These are phyloP conservation scores for Agelas oroides DNA, from an alignment of 37 sponge, comb jelly and placozoan genomes.

Conservation along the genomic window DNA sequence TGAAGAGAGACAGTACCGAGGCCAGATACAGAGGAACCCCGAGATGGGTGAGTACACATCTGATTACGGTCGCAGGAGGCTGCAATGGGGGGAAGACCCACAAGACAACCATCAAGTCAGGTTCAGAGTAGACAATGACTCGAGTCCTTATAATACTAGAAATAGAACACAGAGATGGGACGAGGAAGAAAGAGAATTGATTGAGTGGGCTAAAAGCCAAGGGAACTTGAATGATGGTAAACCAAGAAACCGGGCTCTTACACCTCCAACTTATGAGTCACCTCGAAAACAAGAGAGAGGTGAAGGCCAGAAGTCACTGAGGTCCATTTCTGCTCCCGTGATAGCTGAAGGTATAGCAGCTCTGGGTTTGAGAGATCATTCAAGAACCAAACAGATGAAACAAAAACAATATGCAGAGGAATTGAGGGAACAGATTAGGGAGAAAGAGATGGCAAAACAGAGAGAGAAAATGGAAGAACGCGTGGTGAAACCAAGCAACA, in stretches of 20 bases:
- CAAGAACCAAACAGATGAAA: slow-evolving; percentile 34
- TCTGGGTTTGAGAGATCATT: neutral
- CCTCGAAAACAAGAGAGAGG: neutral
- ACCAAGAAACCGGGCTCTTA: neutral
- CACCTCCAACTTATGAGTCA: slow-evolving; percentile 6
- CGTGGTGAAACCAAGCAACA: too few species aligned
- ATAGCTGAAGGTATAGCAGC: neutral
- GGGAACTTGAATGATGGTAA: too few species aligned
- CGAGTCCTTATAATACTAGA: neutral
- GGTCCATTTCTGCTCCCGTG: slow-evolving; percentile 63
- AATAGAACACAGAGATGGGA: slow-evolving; percentile 37
- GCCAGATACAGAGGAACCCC: neutral
- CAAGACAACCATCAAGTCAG: neutral
- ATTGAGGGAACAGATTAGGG: slow-evolving; percentile 63
- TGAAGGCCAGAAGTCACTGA: neutral
- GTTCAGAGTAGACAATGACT: neutral
- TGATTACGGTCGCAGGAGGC: neutral
- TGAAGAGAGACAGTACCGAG: slow-evolving; percentile 44
- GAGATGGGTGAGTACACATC: neutral
- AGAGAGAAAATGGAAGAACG: neutral
- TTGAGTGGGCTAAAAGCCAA: slow-evolving; percentile 53
- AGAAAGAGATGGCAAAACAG: slow-evolving; percentile 29
- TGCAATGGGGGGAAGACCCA: slow-evolving; percentile 7
- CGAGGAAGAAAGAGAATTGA: slow-evolving; percentile 58
- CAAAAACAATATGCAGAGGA: slow-evolving; percentile 70